Evolutionary conservation across 2,888 invertebrate species (phyloP), one percentile per base, ranked within the genome.

Genomic region (Euclidia mi): DNA sequence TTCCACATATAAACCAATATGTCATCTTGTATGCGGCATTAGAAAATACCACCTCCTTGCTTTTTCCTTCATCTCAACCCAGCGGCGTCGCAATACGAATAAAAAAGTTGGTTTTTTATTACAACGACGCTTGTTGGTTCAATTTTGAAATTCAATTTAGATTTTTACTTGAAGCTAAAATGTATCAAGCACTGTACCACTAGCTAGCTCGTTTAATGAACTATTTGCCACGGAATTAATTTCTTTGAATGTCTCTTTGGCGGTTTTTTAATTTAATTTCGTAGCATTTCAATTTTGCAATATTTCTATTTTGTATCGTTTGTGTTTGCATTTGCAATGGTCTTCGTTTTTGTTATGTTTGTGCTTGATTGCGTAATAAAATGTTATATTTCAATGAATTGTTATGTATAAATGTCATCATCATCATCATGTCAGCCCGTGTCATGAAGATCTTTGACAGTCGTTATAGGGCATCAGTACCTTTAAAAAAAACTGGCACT

Each of bases 101-200:
- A 78, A 84, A 83, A 81, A 81, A 69, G 71, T 76, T 78, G 50
- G 67, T 77, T 34, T 76, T 80, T 81, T 80, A 75, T 78, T 76
- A 70, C 75, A 73, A 67, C 68, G 66, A 53, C 72, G 70, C 60
- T 79, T 80, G 78, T 82, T 78, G 79, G 76, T 79, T 78, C 76
- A 81, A 79, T 80, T 80, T 71, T 70, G 66, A 82, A 82, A 84
- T 82, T 79, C 75, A 76, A 81, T 83, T 83, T 76, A 77, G 70
- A 77, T 75, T 78, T 69, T 68, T 71, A 69, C 58, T 61, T 60
- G 35, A 56, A 66, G 53, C 57, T 61, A 65, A 56, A 76, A 69
- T 64, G 68, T 62, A 49, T 42, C 34, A 32, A 48, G 37, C 37
- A 44, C 49, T 55, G 20, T 3, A 44, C 31, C 44, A 29, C 28